Base-by-base conservation (phyloP, 2,113 vertebrate species). In the Ctenodactylus gundi region DNA sequence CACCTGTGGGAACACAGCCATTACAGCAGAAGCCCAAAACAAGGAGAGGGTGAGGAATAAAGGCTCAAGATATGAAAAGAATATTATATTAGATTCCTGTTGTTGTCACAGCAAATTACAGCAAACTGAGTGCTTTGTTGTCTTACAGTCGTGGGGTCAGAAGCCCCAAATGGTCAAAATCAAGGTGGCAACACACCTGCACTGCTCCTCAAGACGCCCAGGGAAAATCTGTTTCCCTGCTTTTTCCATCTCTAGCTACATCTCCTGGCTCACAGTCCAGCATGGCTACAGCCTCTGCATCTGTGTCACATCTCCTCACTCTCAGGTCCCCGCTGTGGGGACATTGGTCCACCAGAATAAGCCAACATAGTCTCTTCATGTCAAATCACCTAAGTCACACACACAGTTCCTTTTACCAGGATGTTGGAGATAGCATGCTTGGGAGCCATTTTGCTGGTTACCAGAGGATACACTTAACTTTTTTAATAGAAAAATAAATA, bases 401-500 rank as follows among this genome's bases (percentile, higher is more conserved):
- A 55, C 88, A 13, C 3, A 88, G 70, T n/a, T 20, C 27, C 44
- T 12, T 70, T 81, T 81, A 29, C 13, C 25, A 41, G 46, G 39
- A n/a, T 20, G 58, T 36, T 41, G 15, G 31, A 36, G 34, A 82
- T 75, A 25, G 14, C 39, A 2, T 14, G 27, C 4, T 55, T 27
- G 23, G 51, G 23, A 29, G 39, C 31, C 46, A 78, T 65, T 64
- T 65, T 55, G 57, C 34, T 76, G n/a, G 55, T 12, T 55, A 53
- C 12, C 34, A 65, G 41, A 90, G 18, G 86, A 64, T 23, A 65
- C 31, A 44, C 7, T 31, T 34, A 49, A 60, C 49, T 62, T 14
- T 83, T 73, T 75, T 51, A 76, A 89, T 53, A 64, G 53, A 58
- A 90, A 76, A 94, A 72, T 36, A 76, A 93, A 34, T 85, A 53